Conservation (phyloP, 2,797 vertebrate genomes). For the Balearica regulorum region DNA sequence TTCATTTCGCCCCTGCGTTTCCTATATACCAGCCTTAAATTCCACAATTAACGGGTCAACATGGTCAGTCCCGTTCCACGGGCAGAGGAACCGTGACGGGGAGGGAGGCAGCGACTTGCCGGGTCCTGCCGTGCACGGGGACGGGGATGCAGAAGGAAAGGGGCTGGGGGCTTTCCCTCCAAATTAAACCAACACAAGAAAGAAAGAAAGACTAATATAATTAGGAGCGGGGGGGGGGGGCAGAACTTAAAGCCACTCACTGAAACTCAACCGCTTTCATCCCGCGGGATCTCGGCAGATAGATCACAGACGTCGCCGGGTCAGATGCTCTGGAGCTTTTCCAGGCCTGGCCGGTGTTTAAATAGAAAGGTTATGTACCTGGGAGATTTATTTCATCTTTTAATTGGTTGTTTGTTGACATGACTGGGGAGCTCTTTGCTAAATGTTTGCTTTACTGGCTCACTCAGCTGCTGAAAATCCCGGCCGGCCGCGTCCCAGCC, state of each 20-base stretch:
- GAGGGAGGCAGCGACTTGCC: not conserved
- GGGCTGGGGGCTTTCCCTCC: not conserved
- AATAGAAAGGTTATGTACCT: conserved; percentile 26
- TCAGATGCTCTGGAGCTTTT: conserved; percentile 10
- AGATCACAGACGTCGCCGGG: not conserved
- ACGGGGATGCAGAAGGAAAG: not conserved
- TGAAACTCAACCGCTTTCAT: not conserved
- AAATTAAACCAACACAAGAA: not conserved
- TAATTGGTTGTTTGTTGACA: conserved; percentile 59
- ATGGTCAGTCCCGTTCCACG: not conserved
- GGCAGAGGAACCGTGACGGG: rapidly evolving
- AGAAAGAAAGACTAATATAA: not conserved
- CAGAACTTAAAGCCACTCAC: not conserved
- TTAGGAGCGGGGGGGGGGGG: rapidly evolving
- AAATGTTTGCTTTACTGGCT: conserved; percentile 33
- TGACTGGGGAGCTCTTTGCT: not conserved
- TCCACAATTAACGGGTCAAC: rapidly evolving
- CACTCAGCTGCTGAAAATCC: not conserved
- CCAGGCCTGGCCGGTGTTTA: not conserved
- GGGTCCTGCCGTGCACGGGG: rapidly evolving
- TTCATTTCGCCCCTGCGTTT: not conserved
- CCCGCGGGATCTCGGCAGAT: rapidly evolving
- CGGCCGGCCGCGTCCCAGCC: not conserved
- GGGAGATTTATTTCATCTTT: conserved; percentile 41
- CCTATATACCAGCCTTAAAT: not conserved